Conservation (phyloP, 2,888 invertebrate genomes). For the Lithophane ornitopus region DNA sequence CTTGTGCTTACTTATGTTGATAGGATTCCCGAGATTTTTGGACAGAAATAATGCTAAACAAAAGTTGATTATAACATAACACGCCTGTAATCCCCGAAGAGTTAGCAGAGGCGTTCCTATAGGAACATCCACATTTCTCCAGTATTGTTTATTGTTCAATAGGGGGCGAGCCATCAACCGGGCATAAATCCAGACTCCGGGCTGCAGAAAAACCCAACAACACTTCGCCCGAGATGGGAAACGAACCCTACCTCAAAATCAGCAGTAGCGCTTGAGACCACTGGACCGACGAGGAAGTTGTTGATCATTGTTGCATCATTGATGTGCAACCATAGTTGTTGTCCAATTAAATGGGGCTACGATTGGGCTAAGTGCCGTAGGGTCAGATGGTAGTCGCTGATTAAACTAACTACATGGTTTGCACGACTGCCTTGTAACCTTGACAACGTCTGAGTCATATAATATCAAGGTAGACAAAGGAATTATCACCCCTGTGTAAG, state of each 20-base stretch:
- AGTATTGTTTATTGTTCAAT: too few species aligned
- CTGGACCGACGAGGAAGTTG: too few species aligned
- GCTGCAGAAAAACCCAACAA: too few species aligned
- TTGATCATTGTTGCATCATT: not conserved
- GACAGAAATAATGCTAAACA: not conserved
- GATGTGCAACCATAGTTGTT: not conserved
- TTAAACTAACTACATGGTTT: not conserved
- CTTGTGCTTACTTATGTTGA: too few species aligned
- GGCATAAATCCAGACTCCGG: too few species aligned
- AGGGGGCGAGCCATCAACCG: too few species aligned
- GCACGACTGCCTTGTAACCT: conserved; percentile 6
- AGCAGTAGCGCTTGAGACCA: too few species aligned
- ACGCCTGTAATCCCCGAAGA: too few species aligned
- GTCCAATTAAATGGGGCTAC: not conserved
- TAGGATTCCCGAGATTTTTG: not conserved
- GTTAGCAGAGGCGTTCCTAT: too few species aligned
- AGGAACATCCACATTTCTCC: too few species aligned
- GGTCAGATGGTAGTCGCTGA: not conserved
- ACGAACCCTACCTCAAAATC: too few species aligned
- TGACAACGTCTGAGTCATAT: conserved; percentile 13
- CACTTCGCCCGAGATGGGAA: too few species aligned
- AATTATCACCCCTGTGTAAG: not conserved
- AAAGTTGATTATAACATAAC: not conserved
- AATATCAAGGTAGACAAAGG: conserved; percentile 8
- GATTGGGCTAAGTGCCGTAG: not conserved